Base-by-base conservation (phyloP, 2,888 invertebrate species). In the Ichneumoninae sp. region DNA sequence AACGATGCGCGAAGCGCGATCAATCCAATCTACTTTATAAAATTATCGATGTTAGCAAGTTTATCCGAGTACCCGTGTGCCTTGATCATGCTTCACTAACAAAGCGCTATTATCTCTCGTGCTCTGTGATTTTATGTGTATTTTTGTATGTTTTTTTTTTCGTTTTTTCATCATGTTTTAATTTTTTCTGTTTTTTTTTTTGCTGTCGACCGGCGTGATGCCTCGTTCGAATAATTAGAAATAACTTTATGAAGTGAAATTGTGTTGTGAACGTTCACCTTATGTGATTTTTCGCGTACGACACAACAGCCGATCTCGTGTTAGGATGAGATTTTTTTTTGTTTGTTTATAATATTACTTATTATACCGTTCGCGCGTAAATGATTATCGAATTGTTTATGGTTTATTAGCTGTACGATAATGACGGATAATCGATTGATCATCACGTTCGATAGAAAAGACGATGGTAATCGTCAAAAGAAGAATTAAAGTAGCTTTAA, bases 31-130 rank as follows among this genome's bases (percentile, higher is more conserved):
- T 80, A 80, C 30, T 68, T 80, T 83, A 80, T 76, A 80, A 76
- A 80, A 80, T 83, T 76, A 83, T 83, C 79, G 80, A 70, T 70
- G 79, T 79, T 80, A 75, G 65, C 80, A 80, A 71, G 54, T 70
- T 83, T 79, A 80, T 83, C 50, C 83, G 75, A 80, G 65, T 83
- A 71, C 80, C 79, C 83, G 75, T 80, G 75, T 76, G 66, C 68
- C 80, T 76, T 76, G 76, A 66, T 83, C 75, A 54, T 80, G 66
- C 52, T 76, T 83, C 75, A 60, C 65, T 80, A 76, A 66, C 54
- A 47, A 80, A 83, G 75, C 75, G 13, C 66, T 60, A 76, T 47
- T 72, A 54, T 68, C 57, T 52, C 36, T 76, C 54, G 57, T 79
- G 70, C 57, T 62, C 30, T 40, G 40, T 52, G 71, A 69, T 52